phyloP scores from a whole-genome alignment of 2,113 vertebrate species.

The Macaca fascicularis region DNA sequence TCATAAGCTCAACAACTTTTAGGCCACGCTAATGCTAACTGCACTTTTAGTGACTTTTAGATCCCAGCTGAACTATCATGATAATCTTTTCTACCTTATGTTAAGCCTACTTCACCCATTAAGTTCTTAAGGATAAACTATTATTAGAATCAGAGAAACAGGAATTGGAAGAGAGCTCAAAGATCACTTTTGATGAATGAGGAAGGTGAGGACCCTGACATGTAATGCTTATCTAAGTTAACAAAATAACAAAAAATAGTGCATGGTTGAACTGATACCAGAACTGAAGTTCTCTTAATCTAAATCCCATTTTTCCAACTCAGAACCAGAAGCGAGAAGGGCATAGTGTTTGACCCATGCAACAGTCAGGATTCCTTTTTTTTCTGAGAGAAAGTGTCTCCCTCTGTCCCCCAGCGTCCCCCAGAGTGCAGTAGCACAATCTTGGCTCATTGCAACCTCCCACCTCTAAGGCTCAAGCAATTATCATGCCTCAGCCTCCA shows the following conservation, averaged over 20 bases:
- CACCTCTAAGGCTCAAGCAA: background rate
- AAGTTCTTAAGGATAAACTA: background rate
- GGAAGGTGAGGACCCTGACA: background rate
- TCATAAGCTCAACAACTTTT: background rate
- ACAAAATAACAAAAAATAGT: background rate
- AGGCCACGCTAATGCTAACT: background rate
- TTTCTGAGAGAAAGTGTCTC: background rate
- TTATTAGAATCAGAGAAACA: background rate
- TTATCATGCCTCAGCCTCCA: background rate
- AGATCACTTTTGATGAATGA: background rate
- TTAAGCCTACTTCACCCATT: background rate
- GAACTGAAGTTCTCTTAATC: slow-evolving; percentile 15
- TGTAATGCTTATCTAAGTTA: background rate
- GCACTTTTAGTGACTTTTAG: background rate
- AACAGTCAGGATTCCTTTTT: background rate
- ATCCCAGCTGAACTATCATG: background rate
- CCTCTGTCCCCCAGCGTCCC: background rate
- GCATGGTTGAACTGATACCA: background rate
- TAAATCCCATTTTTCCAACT: background rate
- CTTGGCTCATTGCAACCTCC: background rate
- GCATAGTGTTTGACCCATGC: background rate
- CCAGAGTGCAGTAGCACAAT: background rate
- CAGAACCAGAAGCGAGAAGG: background rate
- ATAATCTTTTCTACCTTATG: background rate
- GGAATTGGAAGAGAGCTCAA: background rate